Percentiles rank a stretch among this genome's conserved stretches.
Conservation (phyloP, 2,888 invertebrate species). For the Heteromyza rotundicornis region DNA sequence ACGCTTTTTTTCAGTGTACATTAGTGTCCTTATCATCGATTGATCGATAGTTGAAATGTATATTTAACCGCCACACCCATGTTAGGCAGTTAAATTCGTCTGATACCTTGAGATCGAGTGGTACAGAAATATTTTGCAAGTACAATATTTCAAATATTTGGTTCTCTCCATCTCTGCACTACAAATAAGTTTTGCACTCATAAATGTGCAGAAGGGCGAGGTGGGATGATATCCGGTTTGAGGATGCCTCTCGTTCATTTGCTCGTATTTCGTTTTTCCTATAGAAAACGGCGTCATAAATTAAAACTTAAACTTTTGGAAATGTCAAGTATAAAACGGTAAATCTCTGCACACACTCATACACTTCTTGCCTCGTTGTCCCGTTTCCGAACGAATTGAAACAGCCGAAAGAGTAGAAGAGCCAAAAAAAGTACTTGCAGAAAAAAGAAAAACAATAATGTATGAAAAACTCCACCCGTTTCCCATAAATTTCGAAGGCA, state of each 20-base stretch:
- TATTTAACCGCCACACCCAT: no score
- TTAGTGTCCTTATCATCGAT: no score
- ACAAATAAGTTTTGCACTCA: neutral
- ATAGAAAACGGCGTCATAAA: slow-evolving; percentile 63
- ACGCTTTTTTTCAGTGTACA: no score
- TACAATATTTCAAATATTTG: neutral
- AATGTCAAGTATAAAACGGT: slow-evolving; percentile 63
- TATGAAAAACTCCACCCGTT: slow-evolving; percentile 49
- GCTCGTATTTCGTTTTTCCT: slow-evolving; percentile 54
- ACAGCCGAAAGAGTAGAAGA: neutral
- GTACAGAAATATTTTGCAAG: no score
- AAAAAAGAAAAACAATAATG: slow-evolving; percentile 29
- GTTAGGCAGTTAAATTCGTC: neutral
- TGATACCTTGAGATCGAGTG: no score
- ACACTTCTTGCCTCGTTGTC: slow-evolving; percentile 33
- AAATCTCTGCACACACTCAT: slow-evolving; percentile 56
- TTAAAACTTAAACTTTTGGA: slow-evolving; percentile 63
- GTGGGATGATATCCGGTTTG: slow-evolving; percentile 47
- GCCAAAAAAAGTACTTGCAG: neutral
- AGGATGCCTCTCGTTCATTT: slow-evolving; percentile 34
- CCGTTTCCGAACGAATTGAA: slow-evolving; percentile 23
- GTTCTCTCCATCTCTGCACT: neutral
- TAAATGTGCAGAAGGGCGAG: neutral
- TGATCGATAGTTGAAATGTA: no score
- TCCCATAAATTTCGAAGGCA: slow-evolving; percentile 50